Evolutionary conservation across 2,797 vertebrate species (phyloP), one percentile per base, ranked within the genome.

Genomic region (Psittacula echo): DNA sequence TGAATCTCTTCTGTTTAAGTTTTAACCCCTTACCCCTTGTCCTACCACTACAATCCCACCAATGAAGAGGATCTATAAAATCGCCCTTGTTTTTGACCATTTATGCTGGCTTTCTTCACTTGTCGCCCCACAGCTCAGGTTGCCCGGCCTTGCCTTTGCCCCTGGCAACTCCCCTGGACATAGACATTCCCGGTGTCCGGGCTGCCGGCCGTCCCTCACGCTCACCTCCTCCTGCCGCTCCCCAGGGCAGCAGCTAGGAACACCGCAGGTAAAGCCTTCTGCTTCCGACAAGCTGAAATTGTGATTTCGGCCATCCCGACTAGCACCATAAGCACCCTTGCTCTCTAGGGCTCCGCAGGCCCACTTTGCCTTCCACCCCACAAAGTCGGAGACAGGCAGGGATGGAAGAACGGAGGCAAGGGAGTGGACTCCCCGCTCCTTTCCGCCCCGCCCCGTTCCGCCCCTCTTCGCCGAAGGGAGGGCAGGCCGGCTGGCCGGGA

Each of bases 111-210:
- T 48, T 32, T 13, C 12, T 19, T 11, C n/a, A 19, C 9, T 27
- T 7, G 30, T 3, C 10, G 1, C 6, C 1, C 13, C 7, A 7
- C 37, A 9, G 45, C n/a, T 42, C 26, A 8, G 1, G 45, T 44
- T 7, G 47, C 61, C 5, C 4, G 10, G 32, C 76, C 42, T 26
- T 3, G 27, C 73, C 44, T 6, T 20, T 3, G 32, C 30, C 48
- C 30, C 78, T 2, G 4, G 39, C 5, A 1, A 4, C 18, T 3
- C 45, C 51, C n/a, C 5, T 0, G 56, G 42, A 16, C 56, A 20
- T 4, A 0, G 51, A 3, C 27, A 13, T 21, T 8, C 32, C 32
- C 22, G 7, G 30, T 4, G 26, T 3, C 65, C 22, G 21, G 7
- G 50, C 26, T 5, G 41, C 27, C 58, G 4, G 24, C 48, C 5